Conservation (phyloP, 2,888 invertebrate genomes). For the Elmis aenea region DNA sequence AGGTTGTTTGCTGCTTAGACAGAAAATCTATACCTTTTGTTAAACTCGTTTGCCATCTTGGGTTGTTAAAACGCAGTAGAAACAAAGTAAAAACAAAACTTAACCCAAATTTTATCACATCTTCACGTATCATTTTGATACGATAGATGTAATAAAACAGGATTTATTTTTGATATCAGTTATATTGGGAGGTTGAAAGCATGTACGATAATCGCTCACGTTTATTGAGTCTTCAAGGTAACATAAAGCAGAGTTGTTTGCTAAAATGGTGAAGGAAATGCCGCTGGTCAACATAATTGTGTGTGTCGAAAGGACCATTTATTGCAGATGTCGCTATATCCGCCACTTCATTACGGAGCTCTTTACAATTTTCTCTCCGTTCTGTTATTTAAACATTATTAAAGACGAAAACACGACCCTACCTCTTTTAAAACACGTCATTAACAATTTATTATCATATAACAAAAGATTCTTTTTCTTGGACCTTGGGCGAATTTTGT, state of each 20-base stretch:
- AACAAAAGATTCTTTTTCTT: too few relatives aligned
- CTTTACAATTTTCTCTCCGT: slow-evolving; percentile 9
- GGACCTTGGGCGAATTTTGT: too few relatives aligned
- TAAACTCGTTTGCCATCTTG: slow-evolving; percentile 6
- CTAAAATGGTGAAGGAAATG: slow-evolving; percentile 7
- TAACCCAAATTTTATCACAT: too few relatives aligned
- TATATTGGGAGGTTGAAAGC: too few relatives aligned
- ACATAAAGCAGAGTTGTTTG: slow-evolving; percentile 3
- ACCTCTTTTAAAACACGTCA: too few relatives aligned
- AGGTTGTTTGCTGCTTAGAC: slow-evolving; percentile 4
- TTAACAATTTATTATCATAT: too few relatives aligned
- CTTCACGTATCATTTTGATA: too few relatives aligned
- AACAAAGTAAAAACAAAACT: not conserved
- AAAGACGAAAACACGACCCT: not conserved
- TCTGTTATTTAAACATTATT: slow-evolving; percentile 4
- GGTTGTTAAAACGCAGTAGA: slow-evolving; percentile 2
- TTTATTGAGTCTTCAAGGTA: too few relatives aligned
- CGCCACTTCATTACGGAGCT: slow-evolving; percentile 8
- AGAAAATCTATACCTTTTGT: slow-evolving; percentile 7
- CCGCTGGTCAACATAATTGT: slow-evolving; percentile 7
- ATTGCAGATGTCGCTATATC: slow-evolving; percentile 11
- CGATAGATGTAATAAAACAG: too few relatives aligned
- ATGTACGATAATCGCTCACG: too few relatives aligned
- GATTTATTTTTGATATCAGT: too few relatives aligned
- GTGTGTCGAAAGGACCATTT: slow-evolving; percentile 7